phyloP scores from a whole-genome alignment of 1,140 invertebrate species.

The Drosophila grimshawi region DNA sequence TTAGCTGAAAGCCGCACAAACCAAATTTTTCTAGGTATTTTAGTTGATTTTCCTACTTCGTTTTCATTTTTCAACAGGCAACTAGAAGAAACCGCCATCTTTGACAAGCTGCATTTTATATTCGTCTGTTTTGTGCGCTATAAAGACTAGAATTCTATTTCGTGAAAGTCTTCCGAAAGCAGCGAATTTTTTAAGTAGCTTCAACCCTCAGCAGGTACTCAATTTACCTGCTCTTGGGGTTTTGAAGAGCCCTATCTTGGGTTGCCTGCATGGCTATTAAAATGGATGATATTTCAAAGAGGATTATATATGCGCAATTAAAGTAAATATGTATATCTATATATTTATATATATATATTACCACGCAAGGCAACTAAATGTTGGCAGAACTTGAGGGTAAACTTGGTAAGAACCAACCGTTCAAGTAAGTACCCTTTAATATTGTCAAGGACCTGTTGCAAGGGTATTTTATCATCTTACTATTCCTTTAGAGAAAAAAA shows the following conservation, averaged over 20 bases:
- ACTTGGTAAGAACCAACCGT: no score
- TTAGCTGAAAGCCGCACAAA: not conserved
- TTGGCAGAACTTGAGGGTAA: not conserved
- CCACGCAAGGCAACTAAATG: not conserved
- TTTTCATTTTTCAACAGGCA: not conserved
- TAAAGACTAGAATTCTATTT: not conserved
- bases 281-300: not conserved
- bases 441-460: no score
- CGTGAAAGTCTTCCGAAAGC: not conserved
- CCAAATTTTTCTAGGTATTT: not conserved
- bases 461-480: no score
- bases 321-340: not conserved
- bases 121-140: not conserved
- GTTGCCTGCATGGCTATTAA: not conserved
- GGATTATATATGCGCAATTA: not conserved
- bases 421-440: no score
- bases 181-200: not conserved
- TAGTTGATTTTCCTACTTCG: slow-evolving; percentile 1
- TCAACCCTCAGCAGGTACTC: not conserved
- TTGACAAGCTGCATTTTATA: not conserved
- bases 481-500: no score
- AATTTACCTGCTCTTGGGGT: not conserved
- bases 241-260: not conserved
- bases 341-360: not conserved
- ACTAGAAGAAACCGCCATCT: not conserved